phyloP scores from a whole-genome alignment of 2,888 invertebrate species.

The Apamea anceps region DNA sequence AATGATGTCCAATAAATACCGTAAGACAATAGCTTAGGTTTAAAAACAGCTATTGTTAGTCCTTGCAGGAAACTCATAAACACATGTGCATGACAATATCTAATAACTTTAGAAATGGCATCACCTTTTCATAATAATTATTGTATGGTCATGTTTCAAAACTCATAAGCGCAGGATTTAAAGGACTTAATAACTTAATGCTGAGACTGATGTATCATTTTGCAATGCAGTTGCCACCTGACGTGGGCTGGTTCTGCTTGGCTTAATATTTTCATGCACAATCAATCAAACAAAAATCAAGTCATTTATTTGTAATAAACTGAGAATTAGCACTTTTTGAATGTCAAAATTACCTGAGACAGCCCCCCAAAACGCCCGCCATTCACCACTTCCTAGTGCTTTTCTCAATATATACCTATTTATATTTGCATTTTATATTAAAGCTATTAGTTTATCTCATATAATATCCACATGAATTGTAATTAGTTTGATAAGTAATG shows the following conservation, averaged over 20 bases:
- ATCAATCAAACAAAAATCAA: not conserved
- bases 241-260: not conserved
- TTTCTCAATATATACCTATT: too few relatives aligned
- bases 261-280: not conserved
- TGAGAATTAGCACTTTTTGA: not conserved
- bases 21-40: conserved; percentile 49
- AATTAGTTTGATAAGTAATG: too few relatives aligned
- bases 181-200: not conserved
- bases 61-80: conserved; percentile 54
- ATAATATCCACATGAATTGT: too few relatives aligned
- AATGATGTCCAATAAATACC: conserved; percentile 53
- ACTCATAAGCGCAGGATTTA: not conserved
- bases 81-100: conserved; percentile 35
- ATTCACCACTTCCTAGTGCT: not conserved
- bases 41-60: conserved; percentile 56
- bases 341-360: not conserved
- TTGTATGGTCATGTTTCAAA: conserved; percentile 23
- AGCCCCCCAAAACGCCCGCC: not conserved
- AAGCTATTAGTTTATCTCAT: too few relatives aligned
- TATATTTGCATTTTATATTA: too few relatives aligned
- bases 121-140: conserved; percentile 32
- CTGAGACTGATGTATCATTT: not conserved
- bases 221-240: not conserved
- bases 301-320: not conserved
- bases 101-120: conserved; percentile 42